Percentiles rank a stretch among this genome's conserved stretches.
Evolutionary conservation across 2,113 vertebrate genomes (phyloP).

Genomic region (Heptranchias perlo): DNA sequence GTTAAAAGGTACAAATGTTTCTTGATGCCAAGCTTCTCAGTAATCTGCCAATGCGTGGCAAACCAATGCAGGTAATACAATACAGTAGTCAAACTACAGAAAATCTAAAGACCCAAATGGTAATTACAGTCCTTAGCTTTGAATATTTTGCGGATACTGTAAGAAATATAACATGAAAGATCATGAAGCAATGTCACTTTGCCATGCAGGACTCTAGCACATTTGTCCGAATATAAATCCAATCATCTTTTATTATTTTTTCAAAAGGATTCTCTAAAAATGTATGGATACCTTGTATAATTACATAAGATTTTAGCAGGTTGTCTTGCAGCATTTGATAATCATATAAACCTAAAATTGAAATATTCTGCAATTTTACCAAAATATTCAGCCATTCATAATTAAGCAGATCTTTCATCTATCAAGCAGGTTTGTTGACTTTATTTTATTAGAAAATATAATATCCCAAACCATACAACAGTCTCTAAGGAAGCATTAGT

Average conservation of each 20-base stretch:
- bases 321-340: background rate
- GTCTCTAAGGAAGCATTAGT: background rate
- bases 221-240: background rate
- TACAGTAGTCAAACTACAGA: background rate
- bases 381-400: background rate
- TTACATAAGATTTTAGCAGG: background rate
- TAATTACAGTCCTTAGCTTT: background rate
- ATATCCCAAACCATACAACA: background rate
- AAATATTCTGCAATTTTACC: background rate
- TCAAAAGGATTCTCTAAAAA: background rate
- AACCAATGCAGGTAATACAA: background rate
- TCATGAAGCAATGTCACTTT: background rate
- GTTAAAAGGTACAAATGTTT: background rate
- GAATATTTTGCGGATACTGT: background rate
- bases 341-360: background rate
- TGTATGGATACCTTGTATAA: background rate
- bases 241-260: background rate
- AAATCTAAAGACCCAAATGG: background rate
- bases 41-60: background rate
- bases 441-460: slow-evolving; percentile 15
- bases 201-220: background rate
- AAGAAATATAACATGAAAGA: background rate
- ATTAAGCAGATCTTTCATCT: background rate
- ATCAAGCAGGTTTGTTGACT: background rate
- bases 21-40: background rate